These are phyloP conservation scores for Phyto melanocephala DNA, from an alignment of 2,888 invertebrate species.

Conservation along the genomic window DNA sequence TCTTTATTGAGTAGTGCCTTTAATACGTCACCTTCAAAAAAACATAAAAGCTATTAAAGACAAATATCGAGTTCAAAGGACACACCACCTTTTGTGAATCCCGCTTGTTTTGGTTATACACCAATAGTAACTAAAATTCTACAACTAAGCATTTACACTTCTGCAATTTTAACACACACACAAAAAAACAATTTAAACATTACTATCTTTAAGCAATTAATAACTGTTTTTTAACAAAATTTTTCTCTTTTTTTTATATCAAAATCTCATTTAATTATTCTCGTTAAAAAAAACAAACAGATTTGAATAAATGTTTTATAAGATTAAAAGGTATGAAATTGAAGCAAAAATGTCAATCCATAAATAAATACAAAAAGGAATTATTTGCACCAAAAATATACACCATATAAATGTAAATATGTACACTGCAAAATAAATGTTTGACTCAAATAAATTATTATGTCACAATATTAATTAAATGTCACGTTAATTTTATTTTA, in stretches of 20 bases:
- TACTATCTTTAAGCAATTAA: too few relatives aligned
- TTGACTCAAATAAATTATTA: neutral
- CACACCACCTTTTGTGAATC: too few relatives aligned
- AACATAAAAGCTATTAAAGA: too few relatives aligned
- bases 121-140: too few relatives aligned
- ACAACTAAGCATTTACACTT: too few relatives aligned
- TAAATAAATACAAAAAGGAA: slow-evolving; percentile 7
- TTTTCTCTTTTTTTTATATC: slow-evolving; percentile 17
- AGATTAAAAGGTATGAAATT: slow-evolving; percentile 71
- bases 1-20: too few relatives aligned
- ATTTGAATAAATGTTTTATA: slow-evolving; percentile 73
- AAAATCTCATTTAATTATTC: neutral
- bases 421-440: slow-evolving; percentile 7
- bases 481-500: neutral
- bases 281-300: slow-evolving; percentile 61
- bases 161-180: too few relatives aligned
- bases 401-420: slow-evolving; percentile 57
- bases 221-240: too few relatives aligned
- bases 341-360: neutral
- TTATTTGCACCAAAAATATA: slow-evolving; percentile 30
- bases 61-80: too few relatives aligned
- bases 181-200: too few relatives aligned
- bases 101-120: too few relatives aligned
- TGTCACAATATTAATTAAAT: neutral
- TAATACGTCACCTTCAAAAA: too few relatives aligned